These are phyloP conservation scores for Smutsia temminckii DNA, from an alignment of 2,797 vertebrate genomes.

Conservation along the genomic window DNA sequence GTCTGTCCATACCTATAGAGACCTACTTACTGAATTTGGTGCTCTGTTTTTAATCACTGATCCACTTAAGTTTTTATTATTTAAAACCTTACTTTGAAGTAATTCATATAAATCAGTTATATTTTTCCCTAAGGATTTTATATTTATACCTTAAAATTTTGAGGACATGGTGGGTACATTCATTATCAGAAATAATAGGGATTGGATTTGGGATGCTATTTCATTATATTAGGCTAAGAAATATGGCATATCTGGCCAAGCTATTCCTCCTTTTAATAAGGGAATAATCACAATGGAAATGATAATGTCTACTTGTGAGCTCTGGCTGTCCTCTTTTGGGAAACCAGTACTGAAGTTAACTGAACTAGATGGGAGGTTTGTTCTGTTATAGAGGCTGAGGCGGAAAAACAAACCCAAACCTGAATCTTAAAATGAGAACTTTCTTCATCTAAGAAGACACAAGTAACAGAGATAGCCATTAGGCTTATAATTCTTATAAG, in stretches of 20 bases:
- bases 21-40: not conserved
- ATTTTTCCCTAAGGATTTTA: not conserved
- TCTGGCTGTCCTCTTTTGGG: not conserved
- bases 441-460: not conserved
- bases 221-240: not conserved
- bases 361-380: not conserved
- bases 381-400: not conserved
- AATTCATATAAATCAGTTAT: not conserved
- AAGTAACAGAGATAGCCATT: not conserved
- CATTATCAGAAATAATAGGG: not conserved
- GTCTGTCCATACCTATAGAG: not conserved
- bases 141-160: not conserved
- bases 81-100: conserved; percentile 7
- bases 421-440: not conserved
- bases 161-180: not conserved
- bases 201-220: not conserved
- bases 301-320: not conserved
- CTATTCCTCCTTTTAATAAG: not conserved
- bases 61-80: not conserved
- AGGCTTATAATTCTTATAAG: not conserved
- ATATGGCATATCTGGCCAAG: not conserved
- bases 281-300: not conserved
- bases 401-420: not conserved
- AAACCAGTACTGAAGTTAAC: not conserved
- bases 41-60: not conserved